Conservation (phyloP, 2,888 invertebrate genomes). For the Harmothoe impar region DNA sequence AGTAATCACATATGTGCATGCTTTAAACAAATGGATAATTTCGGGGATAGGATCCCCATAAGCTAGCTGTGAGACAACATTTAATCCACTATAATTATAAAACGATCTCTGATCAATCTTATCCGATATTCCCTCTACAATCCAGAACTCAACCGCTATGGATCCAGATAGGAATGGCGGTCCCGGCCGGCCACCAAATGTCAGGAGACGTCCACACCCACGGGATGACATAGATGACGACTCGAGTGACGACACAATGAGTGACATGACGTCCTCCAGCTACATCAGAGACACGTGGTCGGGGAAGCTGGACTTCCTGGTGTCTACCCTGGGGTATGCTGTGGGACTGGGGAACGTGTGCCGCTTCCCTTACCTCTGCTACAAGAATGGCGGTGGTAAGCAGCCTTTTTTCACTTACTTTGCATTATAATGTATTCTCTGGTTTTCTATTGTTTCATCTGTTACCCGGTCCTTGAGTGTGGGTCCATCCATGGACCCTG, state of each 20-base stretch:
- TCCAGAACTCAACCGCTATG: not conserved
- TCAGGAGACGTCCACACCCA: not conserved
- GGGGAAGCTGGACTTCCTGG: slow-evolving; percentile 47
- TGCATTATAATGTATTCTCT: not conserved
- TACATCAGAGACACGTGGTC: slow-evolving; percentile 33
- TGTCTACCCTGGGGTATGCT: slow-evolving; percentile 44
- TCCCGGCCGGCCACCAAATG: not conserved
- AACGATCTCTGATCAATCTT: no score
- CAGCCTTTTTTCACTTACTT: not conserved
- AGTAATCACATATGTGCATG: no score
- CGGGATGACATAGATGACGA: slow-evolving; percentile 35
- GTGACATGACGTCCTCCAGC: not conserved
- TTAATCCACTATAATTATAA: no score
- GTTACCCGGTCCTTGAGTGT: no score
- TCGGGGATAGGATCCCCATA: no score
- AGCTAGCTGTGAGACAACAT: no score
- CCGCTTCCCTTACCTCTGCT: slow-evolving; percentile 50
- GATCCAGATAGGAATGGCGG: not conserved
- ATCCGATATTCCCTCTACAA: not conserved
- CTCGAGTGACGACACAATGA: not conserved
- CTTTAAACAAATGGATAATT: no score
- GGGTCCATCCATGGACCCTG: no score
- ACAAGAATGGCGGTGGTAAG: slow-evolving; percentile 47
- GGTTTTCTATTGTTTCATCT: no score
- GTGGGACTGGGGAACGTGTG: slow-evolving; percentile 42